Percentiles rank a stretch among this genome's conserved stretches.
Evolutionary conservation across 2,113 vertebrate species (phyloP).

Genomic region (Agelaius tricolor): DNA sequence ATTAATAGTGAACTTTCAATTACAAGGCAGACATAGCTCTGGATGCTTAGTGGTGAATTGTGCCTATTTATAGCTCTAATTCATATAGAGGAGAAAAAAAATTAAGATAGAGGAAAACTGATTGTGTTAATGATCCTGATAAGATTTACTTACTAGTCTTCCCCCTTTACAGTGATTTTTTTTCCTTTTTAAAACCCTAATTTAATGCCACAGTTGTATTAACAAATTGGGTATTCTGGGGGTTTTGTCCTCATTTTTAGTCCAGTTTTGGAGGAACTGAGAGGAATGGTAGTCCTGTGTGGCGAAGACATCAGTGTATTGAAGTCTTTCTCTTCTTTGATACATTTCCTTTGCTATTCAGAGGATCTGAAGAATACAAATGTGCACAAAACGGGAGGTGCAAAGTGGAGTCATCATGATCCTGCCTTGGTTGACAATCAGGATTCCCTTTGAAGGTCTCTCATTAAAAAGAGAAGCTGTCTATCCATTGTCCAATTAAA

Average conservation of each 20-base stretch:
- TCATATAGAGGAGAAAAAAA: background rate
- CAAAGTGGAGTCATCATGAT: background rate
- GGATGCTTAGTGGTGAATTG: background rate
- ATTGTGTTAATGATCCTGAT: background rate
- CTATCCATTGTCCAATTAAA: background rate
- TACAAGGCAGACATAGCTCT: background rate
- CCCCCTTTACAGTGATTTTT: background rate
- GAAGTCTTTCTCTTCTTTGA: background rate
- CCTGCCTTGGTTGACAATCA: background rate
- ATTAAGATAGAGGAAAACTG: background rate
- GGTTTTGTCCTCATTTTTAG: rapidly evolving
- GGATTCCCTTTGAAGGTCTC: background rate
- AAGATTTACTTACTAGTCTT: background rate
- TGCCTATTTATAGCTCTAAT: background rate
- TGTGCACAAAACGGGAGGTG: background rate
- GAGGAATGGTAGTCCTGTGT: background rate
- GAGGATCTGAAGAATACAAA: background rate
- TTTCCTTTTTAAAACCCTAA: background rate
- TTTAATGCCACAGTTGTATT: background rate
- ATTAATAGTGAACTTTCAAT: background rate
- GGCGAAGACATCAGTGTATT: background rate
- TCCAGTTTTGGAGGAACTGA: background rate
- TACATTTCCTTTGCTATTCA: background rate
- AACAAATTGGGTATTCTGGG: rapidly evolving
- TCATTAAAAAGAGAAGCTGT: background rate